These are phyloP conservation scores for Drosophila watanabei DNA, from an alignment of 1,140 invertebrate genomes.

Conservation along the genomic window DNA sequence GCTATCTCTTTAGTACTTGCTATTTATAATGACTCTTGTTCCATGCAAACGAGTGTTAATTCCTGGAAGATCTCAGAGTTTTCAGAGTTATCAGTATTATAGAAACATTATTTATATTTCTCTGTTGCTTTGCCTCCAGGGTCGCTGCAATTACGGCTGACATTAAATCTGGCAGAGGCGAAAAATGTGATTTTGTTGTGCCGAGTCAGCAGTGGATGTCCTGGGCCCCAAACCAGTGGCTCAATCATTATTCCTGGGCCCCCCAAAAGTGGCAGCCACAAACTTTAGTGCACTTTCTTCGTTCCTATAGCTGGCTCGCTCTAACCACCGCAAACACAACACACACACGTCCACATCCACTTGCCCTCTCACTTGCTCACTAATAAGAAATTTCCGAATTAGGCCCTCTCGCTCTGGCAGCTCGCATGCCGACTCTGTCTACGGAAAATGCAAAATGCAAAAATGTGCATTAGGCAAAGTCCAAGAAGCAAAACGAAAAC, in stretches of 20 bases:
- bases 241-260: constrained; percentile 39
- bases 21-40: not conserved
- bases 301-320: constrained; percentile 65
- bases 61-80: not conserved
- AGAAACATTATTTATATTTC: not conserved
- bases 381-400: constrained; percentile 79
- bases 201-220: constrained; percentile 45
- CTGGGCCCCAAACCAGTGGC: constrained; percentile 22
- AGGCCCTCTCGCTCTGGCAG: constrained; percentile 65
- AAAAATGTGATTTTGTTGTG: constrained; percentile 46
- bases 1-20: not conserved
- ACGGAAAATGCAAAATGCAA: constrained; percentile 78
- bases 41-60: not conserved
- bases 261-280: constrained; percentile 36
- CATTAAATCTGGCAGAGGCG: constrained; percentile 44
- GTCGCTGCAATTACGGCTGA: constrained; percentile 26
- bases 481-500: constrained; percentile 73
- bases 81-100: not conserved
- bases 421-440: constrained; percentile 67
- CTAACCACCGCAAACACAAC: not conserved
- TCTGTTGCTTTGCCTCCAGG: not conserved
- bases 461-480: constrained; percentile 83
- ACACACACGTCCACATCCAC: constrained; percentile 21
- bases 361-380: constrained; percentile 46
- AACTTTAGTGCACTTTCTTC: constrained; percentile 75